These are phyloP conservation scores for Danio kyathit DNA, from an alignment of 2,797 vertebrate genomes.

Conservation along the genomic window DNA sequence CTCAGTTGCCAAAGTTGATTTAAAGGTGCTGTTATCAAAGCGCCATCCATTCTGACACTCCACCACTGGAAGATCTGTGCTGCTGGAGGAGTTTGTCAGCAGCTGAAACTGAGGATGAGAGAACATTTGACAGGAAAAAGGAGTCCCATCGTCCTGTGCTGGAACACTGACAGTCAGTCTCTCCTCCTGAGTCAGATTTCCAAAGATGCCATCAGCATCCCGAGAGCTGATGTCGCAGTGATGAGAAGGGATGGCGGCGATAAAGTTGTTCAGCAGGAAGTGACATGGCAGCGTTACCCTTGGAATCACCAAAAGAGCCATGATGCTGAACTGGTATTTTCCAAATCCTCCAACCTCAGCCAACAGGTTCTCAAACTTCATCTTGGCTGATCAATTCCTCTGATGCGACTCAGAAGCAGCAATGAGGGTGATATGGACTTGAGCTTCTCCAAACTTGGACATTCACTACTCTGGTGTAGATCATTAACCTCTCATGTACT, in stretches of 20 bases:
- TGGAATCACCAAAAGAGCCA: constrained; percentile 77
- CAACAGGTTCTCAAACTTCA: constrained; percentile 87
- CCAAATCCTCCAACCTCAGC: constrained; percentile 83
- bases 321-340: constrained; percentile 79
- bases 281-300: constrained; percentile 84
- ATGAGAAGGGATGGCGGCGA: constrained; percentile 85
- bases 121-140: constrained; percentile 85
- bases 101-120: constrained; percentile 73
- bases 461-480: constrained; percentile 26
- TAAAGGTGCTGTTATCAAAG: constrained; percentile 85
- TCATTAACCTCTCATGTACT: constrained; percentile 9
- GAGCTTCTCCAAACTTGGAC: not conserved
- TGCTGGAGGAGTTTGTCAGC: constrained; percentile 69
- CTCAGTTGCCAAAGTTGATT: constrained; percentile 87
- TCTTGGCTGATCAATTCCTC: constrained; percentile 56
- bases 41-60: constrained; percentile 86
- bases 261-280: constrained; percentile 89
- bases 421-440: not conserved
- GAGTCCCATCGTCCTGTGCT: constrained; percentile 74
- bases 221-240: constrained; percentile 82
- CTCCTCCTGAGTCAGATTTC: constrained; percentile 78
- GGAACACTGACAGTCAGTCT: constrained; percentile 81
- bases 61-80: constrained; percentile 45
- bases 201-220: constrained; percentile 65
- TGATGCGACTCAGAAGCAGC: not conserved